Evolutionary conservation across 1,140 invertebrate species (phyloP), one percentile per base, ranked within the genome.

Genomic region (Pteromalus puparum): DNA sequence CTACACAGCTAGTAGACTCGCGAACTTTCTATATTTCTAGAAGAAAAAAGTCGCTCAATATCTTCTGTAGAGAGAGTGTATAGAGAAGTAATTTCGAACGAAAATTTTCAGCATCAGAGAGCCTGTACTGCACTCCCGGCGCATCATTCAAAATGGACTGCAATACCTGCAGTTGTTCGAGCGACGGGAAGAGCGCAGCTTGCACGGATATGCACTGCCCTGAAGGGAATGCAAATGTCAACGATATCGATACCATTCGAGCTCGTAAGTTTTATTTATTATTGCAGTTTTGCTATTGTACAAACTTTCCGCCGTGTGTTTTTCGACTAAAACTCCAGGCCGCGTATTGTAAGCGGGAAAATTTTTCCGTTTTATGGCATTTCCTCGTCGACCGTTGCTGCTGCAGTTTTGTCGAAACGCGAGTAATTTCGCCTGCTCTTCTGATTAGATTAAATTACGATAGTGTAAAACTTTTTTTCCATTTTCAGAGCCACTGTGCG

Each of bases 251-350:
- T 78, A 78, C 26, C 18, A 18, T 9, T 65, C 24, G 15, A 61
- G 15, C 48, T 65, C 26, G 76, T 78, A 65, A 78, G 76, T 78
- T 78, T 61, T 78, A 65, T 65, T 78, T 75, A 75, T 48, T 26
- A 75, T 48, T 75, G n/a, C n/a, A 24, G 1, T 75, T n/a, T 74
- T 74, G 13, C 3, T 26, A 75, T 75, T 46, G 38, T 18, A 26
- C 7, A 48, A 48, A 75, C n/a, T 75, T 75, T 46, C n/a, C 10
- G 24, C 12, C 24, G 34, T 24, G 2, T 9, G 38, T 38, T 75
- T 75, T 26, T 75, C 18, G 9, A 46, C 38, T 48, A 26, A 75
- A 74, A 46, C 73, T 74, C 18, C 30, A n/a, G n/a, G n/a, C n/a
- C n/a, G n/a, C n/a, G n/a, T n/a, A n/a, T n/a, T 48, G 9, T 9